These are phyloP conservation scores for Hypolimnas misippus DNA, from an alignment of 2,888 invertebrate species.

Conservation along the genomic window DNA sequence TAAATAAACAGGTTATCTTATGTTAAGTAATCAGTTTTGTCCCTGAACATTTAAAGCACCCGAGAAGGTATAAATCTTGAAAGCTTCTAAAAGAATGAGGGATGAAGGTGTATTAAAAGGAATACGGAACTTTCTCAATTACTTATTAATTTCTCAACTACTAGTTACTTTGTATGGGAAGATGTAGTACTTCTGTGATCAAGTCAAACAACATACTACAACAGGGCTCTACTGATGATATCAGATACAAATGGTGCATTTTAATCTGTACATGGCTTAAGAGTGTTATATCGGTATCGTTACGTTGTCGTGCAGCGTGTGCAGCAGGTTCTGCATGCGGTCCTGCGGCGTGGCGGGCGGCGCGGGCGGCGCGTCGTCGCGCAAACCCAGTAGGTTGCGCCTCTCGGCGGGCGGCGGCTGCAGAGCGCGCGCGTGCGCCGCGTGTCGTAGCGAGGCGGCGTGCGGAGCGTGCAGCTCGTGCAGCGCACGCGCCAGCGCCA, in stretches of 20 bases:
- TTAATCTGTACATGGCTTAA: background rate
- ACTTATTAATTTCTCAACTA: too few species aligned
- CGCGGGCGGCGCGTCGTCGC: slow-evolving; percentile 76
- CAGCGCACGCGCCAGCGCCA: slow-evolving; percentile 90
- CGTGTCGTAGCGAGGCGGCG: slow-evolving; percentile 85
- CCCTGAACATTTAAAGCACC: too few species aligned
- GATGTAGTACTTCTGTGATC: too few species aligned
- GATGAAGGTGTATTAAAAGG: too few species aligned
- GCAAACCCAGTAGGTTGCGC: slow-evolving; percentile 88
- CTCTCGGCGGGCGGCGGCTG: slow-evolving; percentile 90
- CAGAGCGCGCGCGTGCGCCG: slow-evolving; percentile 88
- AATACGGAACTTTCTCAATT: too few species aligned
- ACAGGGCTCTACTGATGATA: background rate
- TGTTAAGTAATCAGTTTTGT: too few species aligned
- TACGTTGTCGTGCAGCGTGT: slow-evolving; percentile 88
- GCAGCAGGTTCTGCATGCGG: slow-evolving; percentile 93
- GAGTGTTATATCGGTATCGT: too few species aligned
- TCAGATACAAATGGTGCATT: background rate
- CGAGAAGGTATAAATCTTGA: too few species aligned
- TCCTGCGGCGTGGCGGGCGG: slow-evolving; percentile 85
- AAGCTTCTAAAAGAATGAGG: too few species aligned
- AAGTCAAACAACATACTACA: too few species aligned
- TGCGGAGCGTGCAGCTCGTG: slow-evolving; percentile 91
- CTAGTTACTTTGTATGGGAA: too few species aligned
- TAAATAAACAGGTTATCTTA: too few species aligned